phyloP scores from a whole-genome alignment of 1,140 invertebrate genomes.

The Cherax quadricarinatus region DNA sequence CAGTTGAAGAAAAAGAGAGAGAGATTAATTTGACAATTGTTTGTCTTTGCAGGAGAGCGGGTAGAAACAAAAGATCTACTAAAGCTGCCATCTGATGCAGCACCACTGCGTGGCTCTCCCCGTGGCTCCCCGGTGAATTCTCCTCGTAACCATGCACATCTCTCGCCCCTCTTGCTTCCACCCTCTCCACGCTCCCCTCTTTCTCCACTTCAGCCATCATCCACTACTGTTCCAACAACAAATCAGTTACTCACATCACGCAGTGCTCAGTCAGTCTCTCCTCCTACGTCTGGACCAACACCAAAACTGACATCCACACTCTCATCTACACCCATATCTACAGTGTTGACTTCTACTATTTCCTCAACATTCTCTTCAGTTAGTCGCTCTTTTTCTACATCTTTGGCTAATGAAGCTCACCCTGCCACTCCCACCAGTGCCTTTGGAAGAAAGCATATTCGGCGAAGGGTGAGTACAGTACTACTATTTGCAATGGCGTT shows the following conservation, averaged over 20 bases:
- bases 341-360: background rate
- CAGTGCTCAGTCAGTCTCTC: background rate
- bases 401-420: conserved; percentile 55
- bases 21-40: background rate
- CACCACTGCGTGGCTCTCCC: conserved; percentile 36
- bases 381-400: conserved; percentile 42
- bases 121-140: conserved; percentile 59
- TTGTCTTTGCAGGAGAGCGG: conserved; percentile 47
- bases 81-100: conserved; percentile 41
- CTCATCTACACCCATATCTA: background rate
- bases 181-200: conserved; percentile 61
- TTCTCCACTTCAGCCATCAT: conserved; percentile 31
- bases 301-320: background rate
- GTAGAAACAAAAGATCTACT: conserved; percentile 57
- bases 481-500: too few species aligned
- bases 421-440: conserved; percentile 10
- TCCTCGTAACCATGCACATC: conserved; percentile 61
- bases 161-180: conserved; percentile 57
- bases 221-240: conserved; percentile 12
- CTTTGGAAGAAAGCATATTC: background rate
- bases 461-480: conserved; percentile 55
- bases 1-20: background rate
- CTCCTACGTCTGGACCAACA: background rate
- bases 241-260: background rate
- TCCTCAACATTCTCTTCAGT: conserved; percentile 32